phyloP scores from a whole-genome alignment of 92 coral and sea anemone genomes.

The Palythoa heliodiscus region DNA sequence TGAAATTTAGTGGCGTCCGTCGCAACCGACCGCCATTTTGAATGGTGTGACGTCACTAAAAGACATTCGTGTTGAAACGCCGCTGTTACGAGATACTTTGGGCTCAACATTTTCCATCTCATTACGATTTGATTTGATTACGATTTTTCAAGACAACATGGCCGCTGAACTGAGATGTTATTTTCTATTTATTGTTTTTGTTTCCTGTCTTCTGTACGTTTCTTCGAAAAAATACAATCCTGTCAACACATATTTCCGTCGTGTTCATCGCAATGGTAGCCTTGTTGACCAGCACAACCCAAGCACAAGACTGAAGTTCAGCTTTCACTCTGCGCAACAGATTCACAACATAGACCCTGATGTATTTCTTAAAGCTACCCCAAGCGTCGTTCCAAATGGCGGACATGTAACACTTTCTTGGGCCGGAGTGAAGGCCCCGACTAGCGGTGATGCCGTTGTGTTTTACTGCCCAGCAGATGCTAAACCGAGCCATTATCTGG shows the following conservation, averaged over 20 bases:
- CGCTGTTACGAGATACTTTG: slow-evolving; percentile 4
- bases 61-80: not conserved
- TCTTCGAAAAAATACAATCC: slow-evolving; percentile 46
- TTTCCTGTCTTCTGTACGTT: slow-evolving; percentile 3
- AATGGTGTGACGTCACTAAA: slow-evolving; percentile 66
- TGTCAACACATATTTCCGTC: slow-evolving; percentile 66
- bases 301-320: slow-evolving; percentile 56
- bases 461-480: slow-evolving; percentile 81
- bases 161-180: not conserved
- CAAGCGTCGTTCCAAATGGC: slow-evolving; percentile 71
- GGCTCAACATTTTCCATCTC: not conserved
- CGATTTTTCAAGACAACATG: not conserved
- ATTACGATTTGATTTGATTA: no score
- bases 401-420: slow-evolving; percentile 80
- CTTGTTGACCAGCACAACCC: slow-evolving; percentile 64
- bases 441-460: slow-evolving; percentile 62
- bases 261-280: slow-evolving; percentile 63
- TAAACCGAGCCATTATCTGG: slow-evolving; percentile 70
- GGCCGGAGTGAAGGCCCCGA: slow-evolving; percentile 69
- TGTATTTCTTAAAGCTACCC: slow-evolving; percentile 51
- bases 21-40: slow-evolving; percentile 96
- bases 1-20: slow-evolving; percentile 67
- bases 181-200: slow-evolving; percentile 3
- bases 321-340: slow-evolving; percentile 11
- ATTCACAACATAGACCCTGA: slow-evolving; percentile 3